These are phyloP conservation scores for Colostygia pectinataria DNA, from an alignment of 2,888 invertebrate species.

Conservation along the genomic window DNA sequence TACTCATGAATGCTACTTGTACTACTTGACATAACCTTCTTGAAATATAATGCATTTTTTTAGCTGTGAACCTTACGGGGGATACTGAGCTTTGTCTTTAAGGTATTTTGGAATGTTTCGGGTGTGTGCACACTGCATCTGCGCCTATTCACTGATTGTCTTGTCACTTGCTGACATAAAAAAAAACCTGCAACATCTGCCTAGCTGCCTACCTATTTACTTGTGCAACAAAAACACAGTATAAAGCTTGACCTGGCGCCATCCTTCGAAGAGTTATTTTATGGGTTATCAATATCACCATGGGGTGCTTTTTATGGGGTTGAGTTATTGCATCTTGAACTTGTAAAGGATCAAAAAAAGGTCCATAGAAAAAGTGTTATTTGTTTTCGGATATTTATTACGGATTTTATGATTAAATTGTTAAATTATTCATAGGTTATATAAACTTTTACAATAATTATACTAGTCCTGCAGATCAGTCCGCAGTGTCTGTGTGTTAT, in stretches of 20 bases:
- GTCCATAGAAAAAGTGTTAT: constrained; percentile 12
- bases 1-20: constrained; percentile 77
- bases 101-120: constrained; percentile 77
- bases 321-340: constrained; percentile 11
- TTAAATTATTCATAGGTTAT: neutral
- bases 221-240: constrained; percentile 38
- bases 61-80: constrained; percentile 53
- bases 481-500: too few relatives aligned
- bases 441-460: too few relatives aligned
- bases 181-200: too few relatives aligned
- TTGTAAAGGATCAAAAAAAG: neutral
- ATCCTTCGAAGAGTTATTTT: constrained; percentile 5
- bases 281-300: constrained; percentile 23
- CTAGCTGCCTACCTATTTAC: too few relatives aligned
- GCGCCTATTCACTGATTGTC: too few relatives aligned
- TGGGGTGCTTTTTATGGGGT: constrained; percentile 19
- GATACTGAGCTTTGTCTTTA: constrained; percentile 75
- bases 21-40: constrained; percentile 70
- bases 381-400: constrained; percentile 3
- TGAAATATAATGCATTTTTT: constrained; percentile 45
- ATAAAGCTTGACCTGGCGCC: constrained; percentile 33
- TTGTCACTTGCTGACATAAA: too few relatives aligned
- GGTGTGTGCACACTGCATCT: too few relatives aligned
- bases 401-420: constrained; percentile 1
- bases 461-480: too few relatives aligned